Percentiles rank a stretch among this genome's conserved stretches.
phyloP scores from a whole-genome alignment of 2,113 vertebrate genomes.

The Camelus dromedarius region DNA sequence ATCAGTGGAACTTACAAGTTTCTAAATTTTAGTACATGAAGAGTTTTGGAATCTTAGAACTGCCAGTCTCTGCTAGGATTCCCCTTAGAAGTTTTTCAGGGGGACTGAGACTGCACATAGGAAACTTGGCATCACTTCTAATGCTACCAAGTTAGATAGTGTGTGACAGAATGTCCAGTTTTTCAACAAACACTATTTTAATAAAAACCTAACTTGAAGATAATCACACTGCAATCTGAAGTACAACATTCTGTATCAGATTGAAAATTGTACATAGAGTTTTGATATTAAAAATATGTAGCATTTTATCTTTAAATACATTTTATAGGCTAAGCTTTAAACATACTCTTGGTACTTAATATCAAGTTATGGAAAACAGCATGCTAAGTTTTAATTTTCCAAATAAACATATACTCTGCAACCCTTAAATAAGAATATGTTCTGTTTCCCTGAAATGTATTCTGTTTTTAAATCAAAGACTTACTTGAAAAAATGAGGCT shows the following conservation, averaged over 20 bases:
- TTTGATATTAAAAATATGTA: slow-evolving; percentile 42
- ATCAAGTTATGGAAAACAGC: slow-evolving; percentile 49
- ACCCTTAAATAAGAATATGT: neutral
- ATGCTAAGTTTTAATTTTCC: slow-evolving; percentile 38
- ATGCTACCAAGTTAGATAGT: slow-evolving; percentile 46
- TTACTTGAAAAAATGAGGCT: neutral
- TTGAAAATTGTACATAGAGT: slow-evolving; percentile 1
- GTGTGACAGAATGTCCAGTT: slow-evolving; percentile 46
- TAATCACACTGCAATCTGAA: slow-evolving; percentile 63
- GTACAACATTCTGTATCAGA: slow-evolving; percentile 47
- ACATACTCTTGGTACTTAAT: neutral
- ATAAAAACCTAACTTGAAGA: slow-evolving; percentile 61
- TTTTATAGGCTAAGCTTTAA: slow-evolving; percentile 50
- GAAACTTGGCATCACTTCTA: slow-evolving; percentile 50
- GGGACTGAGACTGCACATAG: neutral
- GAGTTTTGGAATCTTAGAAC: slow-evolving; percentile 22
- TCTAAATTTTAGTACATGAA: slow-evolving; percentile 51
- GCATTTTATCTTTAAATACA: slow-evolving; percentile 36
- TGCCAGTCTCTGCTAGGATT: neutral
- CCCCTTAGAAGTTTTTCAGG: neutral
- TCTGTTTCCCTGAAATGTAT: neutral
- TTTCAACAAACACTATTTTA: slow-evolving; percentile 65
- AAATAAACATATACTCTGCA: neutral
- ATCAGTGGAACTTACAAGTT: slow-evolving; percentile 67
- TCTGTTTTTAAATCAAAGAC: slow-evolving; percentile 39